Evolutionary conservation across 2,888 invertebrate genomes (phyloP).

Genomic region (Ophion ellenae): DNA sequence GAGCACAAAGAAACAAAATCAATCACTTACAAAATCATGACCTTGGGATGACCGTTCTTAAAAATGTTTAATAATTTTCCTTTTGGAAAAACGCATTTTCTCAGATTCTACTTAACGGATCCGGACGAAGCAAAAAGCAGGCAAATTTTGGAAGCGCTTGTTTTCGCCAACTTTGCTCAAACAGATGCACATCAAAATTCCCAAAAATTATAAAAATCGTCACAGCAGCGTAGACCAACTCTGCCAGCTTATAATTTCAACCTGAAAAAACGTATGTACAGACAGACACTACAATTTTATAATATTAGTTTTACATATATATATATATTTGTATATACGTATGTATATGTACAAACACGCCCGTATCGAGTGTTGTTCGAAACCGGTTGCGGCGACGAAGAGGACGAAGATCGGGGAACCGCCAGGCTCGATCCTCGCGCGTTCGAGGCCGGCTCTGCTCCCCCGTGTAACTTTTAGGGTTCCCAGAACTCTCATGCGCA

Average conservation of each 20-base stretch:
- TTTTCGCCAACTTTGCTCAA: neutral
- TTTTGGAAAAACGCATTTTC: too few relatives aligned
- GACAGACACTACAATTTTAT: neutral
- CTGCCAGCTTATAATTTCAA: neutral
- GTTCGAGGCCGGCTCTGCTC: constrained; percentile 38
- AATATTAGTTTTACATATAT: constrained; percentile 12
- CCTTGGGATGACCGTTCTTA: too few relatives aligned
- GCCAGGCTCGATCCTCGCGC: constrained; percentile 30
- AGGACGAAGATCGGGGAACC: constrained; percentile 46
- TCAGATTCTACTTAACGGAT: neutral
- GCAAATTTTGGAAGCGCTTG: neutral
- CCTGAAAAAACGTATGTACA: neutral
- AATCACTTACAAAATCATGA: too few relatives aligned
- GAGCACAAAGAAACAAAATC: too few relatives aligned
- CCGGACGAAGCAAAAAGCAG: neutral
- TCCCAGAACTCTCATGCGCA: constrained; percentile 62
- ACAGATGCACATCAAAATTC: neutral
- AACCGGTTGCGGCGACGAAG: constrained; percentile 73
- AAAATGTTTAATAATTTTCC: too few relatives aligned
- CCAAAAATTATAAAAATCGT: neutral
- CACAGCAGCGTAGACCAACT: neutral
- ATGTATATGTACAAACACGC: constrained; percentile 67
- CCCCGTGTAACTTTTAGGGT: constrained; percentile 60
- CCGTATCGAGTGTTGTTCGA: constrained; percentile 77
- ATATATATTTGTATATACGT: neutral